These are phyloP conservation scores for Cephus pulcher DNA, from an alignment of 2,888 invertebrate genomes.

Conservation along the genomic window DNA sequence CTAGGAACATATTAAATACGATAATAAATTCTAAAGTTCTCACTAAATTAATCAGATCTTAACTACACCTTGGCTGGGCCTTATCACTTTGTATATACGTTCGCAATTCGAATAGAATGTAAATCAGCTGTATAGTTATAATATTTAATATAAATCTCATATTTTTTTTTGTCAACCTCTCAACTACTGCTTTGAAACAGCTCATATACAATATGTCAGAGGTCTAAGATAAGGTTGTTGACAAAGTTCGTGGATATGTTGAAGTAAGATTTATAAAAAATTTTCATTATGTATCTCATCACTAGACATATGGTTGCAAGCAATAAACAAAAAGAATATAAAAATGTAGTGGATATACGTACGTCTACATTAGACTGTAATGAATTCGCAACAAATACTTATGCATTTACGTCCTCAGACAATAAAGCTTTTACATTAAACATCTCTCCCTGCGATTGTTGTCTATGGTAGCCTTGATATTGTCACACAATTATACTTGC, in stretches of 20 bases:
- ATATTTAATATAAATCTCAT: neutral
- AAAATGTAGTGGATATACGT: neutral
- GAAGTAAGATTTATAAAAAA: neutral
- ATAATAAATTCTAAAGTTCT: neutral
- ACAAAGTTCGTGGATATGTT: neutral
- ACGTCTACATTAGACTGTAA: neutral
- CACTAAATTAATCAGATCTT: neutral
- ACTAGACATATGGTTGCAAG: neutral
- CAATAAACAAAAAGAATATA: neutral
- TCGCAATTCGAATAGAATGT: neutral
- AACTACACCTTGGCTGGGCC: neutral
- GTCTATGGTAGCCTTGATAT: neutral
- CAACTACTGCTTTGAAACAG: neutral
- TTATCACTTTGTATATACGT: neutral
- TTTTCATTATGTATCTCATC: neutral
- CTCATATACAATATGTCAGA: neutral
- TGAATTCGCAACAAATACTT: neutral
- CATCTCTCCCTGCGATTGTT: neutral
- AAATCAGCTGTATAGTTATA: neutral
- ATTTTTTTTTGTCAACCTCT: neutral
- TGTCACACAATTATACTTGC: neutral
- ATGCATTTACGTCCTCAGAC: neutral
- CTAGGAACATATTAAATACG: neutral
- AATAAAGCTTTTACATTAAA: conserved; percentile 4
- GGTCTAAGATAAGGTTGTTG: neutral